Evolutionary conservation across 1,140 invertebrate species (phyloP).

Genomic region (Trichonephila clavipes): DNA sequence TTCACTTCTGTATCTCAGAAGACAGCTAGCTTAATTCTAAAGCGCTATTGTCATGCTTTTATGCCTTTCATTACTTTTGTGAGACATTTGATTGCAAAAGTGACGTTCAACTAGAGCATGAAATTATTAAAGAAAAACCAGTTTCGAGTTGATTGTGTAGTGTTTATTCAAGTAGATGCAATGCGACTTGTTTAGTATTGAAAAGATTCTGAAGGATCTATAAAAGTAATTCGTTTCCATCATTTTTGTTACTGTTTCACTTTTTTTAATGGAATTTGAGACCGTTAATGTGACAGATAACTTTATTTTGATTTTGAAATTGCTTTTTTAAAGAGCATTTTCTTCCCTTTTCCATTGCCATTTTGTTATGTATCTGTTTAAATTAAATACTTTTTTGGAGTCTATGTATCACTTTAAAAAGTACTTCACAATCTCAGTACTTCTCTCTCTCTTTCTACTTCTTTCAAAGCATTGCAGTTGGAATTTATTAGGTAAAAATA

Average conservation of each 20-base stretch:
- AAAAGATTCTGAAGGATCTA: neutral
- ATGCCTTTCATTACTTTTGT: neutral
- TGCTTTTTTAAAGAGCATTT: too few relatives aligned
- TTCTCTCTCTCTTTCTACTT: too few relatives aligned
- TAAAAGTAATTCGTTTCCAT: neutral
- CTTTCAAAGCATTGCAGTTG: too few relatives aligned
- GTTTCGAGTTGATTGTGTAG: neutral
- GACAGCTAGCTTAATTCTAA: neutral
- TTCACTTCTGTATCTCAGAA: neutral
- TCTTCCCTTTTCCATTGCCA: too few relatives aligned
- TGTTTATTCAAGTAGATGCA: neutral
- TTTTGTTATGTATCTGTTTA: too few relatives aligned
- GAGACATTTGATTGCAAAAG: neutral
- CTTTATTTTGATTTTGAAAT: too few relatives aligned
- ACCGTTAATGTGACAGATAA: too few relatives aligned
- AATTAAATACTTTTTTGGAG: too few relatives aligned
- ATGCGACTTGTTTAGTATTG: neutral
- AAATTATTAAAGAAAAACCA: neutral
- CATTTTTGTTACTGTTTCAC: neutral
- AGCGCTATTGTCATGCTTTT: constrained; percentile 7
- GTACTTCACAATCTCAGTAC: too few relatives aligned
- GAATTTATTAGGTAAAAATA: too few relatives aligned
- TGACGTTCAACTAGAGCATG: neutral
- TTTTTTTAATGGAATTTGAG: neutral
- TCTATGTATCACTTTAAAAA: too few relatives aligned